Base-by-base conservation (phyloP, 1,140 invertebrate species). In the Plectus sambesii region DNA sequence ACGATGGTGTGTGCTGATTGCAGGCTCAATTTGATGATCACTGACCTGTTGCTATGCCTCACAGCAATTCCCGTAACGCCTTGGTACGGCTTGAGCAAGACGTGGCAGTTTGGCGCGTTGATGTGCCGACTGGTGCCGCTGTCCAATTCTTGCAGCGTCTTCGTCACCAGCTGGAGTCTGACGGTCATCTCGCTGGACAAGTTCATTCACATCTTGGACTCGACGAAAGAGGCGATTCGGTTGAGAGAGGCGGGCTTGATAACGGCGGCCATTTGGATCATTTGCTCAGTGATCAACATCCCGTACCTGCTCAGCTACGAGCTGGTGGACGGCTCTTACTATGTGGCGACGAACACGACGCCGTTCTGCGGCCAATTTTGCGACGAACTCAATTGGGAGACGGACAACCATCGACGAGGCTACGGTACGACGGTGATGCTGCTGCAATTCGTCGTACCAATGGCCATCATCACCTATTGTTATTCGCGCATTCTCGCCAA, bases 161-260 rank as follows among this genome's bases (percentile, higher is more conserved):
- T 66, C 49, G 63, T 66, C n/a, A 68, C 65, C 30, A 68, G 63
- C 53, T 66, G 63, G 65, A 49, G 46, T 25, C 43, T 66, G 9
- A 68, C 62, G 6, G 66, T 63, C 4, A 66, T 66, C 26, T 57
- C 64, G 19, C 20, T 69, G 12, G 64, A 66, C 43, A 66, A 66
- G 46, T 66, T 62, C 44, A 42, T 68, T 35, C 63, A 66, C 55
- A 58, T 58, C 37, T 53, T 41, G 20, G 49, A 58, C 37, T 54
- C 55, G 3, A 58, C 53, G n/a, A 51, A 44, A 35, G 50, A 33
- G 20, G 48, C 49, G 19, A 53, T 60, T 30, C 60, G 40, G 48
- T 53, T 19, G 55, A 52, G 40, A 3, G 48, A 55, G 43, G 55
- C 55, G 9, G 39, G 35, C 3, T 35, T 50, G 3, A 54, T 66